Conservation (phyloP, 2,888 invertebrate species). For the Eupeodes latifasciatus region DNA sequence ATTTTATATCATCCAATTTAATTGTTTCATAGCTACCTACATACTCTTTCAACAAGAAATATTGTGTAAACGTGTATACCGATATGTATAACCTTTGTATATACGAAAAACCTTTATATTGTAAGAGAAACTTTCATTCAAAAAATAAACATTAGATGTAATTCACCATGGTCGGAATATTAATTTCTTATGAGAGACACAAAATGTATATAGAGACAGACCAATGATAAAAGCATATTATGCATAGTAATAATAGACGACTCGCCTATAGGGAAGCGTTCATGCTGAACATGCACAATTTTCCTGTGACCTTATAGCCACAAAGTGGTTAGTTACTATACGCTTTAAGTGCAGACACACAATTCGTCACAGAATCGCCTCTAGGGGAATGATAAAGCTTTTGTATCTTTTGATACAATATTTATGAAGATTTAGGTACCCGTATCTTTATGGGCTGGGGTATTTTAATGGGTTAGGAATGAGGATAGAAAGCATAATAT, state of each 20-base stretch:
- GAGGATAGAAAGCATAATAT: no score
- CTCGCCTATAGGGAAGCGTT: conserved; percentile 4
- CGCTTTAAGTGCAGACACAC: not conserved
- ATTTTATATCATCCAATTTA: conserved; percentile 11
- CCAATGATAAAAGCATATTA: conserved; percentile 7
- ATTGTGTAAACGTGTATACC: no score
- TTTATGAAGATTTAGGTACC: not conserved
- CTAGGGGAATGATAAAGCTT: conserved; percentile 4
- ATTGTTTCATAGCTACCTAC: not conserved
- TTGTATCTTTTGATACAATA: not conserved
- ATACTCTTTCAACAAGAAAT: not conserved
- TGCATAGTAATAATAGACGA: not conserved
- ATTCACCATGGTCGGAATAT: conserved; percentile 27
- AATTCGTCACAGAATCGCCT: not conserved
- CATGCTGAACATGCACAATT: conserved; percentile 27
- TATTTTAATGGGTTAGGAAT: no score
- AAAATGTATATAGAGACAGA: not conserved
- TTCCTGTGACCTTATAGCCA: not conserved
- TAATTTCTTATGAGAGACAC: conserved; percentile 16
- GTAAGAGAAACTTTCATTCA: not conserved
- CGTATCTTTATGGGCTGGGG: not conserved
- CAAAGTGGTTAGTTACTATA: not conserved
- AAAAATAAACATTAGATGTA: conserved; percentile 23
- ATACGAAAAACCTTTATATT: not conserved
- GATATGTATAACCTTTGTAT: no score